Base-by-base conservation (phyloP, 2,797 vertebrate genomes). In the Sardinella longiceps region DNA sequence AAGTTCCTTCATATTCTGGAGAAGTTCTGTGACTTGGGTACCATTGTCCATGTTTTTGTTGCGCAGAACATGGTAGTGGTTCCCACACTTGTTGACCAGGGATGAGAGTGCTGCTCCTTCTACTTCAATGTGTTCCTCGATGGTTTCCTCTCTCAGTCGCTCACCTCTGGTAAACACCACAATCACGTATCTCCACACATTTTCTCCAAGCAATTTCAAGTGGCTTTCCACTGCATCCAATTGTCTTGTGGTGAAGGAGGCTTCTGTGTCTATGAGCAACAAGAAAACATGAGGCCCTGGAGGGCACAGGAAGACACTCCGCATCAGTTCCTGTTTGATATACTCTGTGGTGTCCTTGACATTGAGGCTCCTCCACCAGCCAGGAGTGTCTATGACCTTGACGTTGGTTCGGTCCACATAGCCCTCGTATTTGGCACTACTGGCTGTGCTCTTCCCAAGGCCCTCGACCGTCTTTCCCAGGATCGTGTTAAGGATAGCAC, bases 241-340 rank as follows among this genome's bases (percentile, higher is more conserved):
- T 25, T 83, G 53, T 7, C 6, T 4, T 30, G 33, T 63, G 7
- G 43, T 83, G 43, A 83, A 70, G 66, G 63, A 74, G 0, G 45
- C 18, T 2, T 45, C 37, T 14, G 66, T 25, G 6, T 60, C 56
- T 25, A 60, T 60, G n/a, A 60, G 6, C 56, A 60, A 60, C 56
- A 60, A 9, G 56, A 25, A 60, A 0, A 60, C 56, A 10, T 60
- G n/a, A 25, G 56, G 56, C 56, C 53, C n/a, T 12, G 82, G 45
- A 70, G 10, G 14, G 12, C 43, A 58, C 20, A 83, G 56, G 45
- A 46, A 43, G 2, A 48, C 43, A 10, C 66, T 58, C 0, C 11
- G 9, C 18, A 80, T 23, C 4, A 80, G 2, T 28, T 80, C 80
- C 80, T 80, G 80, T 80, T 80, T 80, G 15, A 80, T n/a, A 10